These are phyloP conservation scores for Sminthurides aquaticus DNA, from an alignment of 2,888 invertebrate species.

Conservation along the genomic window DNA sequence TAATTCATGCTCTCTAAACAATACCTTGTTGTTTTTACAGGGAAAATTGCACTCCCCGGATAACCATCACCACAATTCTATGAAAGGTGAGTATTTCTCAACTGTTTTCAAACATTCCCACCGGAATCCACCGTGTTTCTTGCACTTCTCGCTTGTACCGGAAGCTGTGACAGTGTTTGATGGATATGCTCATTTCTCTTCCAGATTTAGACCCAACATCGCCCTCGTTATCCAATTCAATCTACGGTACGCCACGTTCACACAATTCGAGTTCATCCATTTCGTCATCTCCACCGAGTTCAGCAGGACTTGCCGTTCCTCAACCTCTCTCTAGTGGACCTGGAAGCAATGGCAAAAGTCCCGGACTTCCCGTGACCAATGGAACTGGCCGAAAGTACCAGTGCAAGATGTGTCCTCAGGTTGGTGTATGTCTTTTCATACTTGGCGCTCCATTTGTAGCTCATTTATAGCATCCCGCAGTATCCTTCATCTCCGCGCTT, in stretches of 20 bases:
- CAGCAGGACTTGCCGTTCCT: conserved; percentile 73
- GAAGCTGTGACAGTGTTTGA: too few species aligned
- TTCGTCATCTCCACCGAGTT: conserved; percentile 47
- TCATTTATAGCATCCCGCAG: neutral
- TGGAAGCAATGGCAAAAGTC: conserved; percentile 34
- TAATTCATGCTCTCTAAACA: too few species aligned
- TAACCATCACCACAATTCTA: conserved; percentile 50
- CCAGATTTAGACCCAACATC: conserved; percentile 39
- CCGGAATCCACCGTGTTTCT: too few species aligned
- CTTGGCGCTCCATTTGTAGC: conserved; percentile 9
- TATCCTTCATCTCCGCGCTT: too few species aligned
- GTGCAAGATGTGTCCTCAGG: conserved; percentile 96
- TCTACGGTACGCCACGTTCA: conserved; percentile 46
- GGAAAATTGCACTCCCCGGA: conserved; percentile 58
- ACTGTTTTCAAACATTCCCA: too few species aligned
- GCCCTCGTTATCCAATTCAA: conserved; percentile 37
- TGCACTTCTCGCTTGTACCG: too few species aligned
- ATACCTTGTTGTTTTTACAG: too few species aligned
- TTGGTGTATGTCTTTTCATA: conserved; percentile 51
- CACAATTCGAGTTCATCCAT: conserved; percentile 51
- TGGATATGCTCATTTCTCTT: too few species aligned
- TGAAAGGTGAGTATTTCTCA: conserved; percentile 44
- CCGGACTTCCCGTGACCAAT: conserved; percentile 48
- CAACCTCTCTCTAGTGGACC: conserved; percentile 55
- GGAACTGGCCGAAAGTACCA: conserved; percentile 69